A percentile compares a stretch with the other conserved stretches of the same genome.
These are phyloP conservation scores for Xylota segnis DNA, from an alignment of 2,888 invertebrate species.

Conservation along the genomic window DNA sequence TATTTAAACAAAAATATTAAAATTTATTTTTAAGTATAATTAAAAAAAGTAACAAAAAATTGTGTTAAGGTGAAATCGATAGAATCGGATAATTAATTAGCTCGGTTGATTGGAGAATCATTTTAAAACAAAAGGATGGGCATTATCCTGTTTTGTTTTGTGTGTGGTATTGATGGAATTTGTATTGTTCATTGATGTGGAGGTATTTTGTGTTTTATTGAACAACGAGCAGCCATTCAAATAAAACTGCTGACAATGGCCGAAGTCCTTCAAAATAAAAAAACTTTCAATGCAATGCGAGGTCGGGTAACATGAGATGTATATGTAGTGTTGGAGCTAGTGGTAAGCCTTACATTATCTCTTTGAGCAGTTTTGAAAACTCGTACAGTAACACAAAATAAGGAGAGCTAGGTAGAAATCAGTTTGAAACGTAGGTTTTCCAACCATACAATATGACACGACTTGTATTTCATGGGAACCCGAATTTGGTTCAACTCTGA, in stretches of 20 bases:
- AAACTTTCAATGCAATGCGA: not conserved
- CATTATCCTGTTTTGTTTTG: not conserved
- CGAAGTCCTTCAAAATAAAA: not conserved
- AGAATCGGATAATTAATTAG: constrained; percentile 8
- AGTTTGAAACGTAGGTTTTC: no score
- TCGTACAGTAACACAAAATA: no score
- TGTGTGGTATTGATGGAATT: not conserved
- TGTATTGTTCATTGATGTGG: not conserved
- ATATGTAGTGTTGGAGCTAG: no score
- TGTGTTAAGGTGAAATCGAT: constrained; percentile 33
- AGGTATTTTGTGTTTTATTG: not conserved
- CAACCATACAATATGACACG: no score
- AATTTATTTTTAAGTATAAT: not conserved
- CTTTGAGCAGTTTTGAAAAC: no score
- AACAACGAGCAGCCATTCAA: not conserved
- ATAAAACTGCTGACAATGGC: not conserved
- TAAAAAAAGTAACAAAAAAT: not conserved
- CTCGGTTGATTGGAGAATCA: not conserved
- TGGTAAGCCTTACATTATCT: no score
- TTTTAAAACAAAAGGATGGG: not conserved
- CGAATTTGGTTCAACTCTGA: no score
- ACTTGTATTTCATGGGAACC: no score
- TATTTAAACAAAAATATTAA: not conserved
- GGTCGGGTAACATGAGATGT: no score
- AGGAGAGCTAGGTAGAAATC: no score